phyloP scores from a whole-genome alignment of 2,113 vertebrate genomes.

The Seriola quinqueradiata region DNA sequence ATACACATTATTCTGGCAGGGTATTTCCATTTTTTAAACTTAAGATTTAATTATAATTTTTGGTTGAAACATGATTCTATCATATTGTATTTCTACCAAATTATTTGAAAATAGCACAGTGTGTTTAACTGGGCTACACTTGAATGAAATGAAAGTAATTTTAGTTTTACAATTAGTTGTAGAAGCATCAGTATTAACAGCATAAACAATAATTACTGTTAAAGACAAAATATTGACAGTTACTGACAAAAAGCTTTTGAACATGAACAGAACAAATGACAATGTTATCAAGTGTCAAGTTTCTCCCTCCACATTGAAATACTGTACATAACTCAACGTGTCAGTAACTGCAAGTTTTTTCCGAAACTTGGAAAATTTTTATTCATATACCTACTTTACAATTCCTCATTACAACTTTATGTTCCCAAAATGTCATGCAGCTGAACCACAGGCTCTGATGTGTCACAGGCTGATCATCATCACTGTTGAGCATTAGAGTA shows the following conservation, averaged over 20 bases:
- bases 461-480: neutral
- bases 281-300: neutral
- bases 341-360: neutral
- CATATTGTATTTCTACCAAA: neutral
- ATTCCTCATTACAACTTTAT: slow-evolving; percentile 7
- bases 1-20: neutral
- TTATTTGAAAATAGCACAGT: neutral
- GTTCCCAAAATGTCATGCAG: neutral
- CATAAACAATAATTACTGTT: neutral
- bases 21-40: neutral
- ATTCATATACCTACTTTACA: neutral
- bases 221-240: neutral
- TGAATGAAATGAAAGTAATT: neutral
- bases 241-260: neutral
- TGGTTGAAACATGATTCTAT: neutral
- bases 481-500: neutral
- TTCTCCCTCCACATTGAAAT: neutral
- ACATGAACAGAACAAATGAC: neutral
- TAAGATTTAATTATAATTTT: neutral
- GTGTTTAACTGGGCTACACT: neutral
- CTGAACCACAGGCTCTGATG: slow-evolving; percentile 5
- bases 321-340: neutral
- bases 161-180: neutral
- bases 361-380: neutral
- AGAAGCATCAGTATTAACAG: neutral